Evolutionary conservation across 2,113 vertebrate genomes (phyloP).

Genomic region (Megaptera novaeangliae): DNA sequence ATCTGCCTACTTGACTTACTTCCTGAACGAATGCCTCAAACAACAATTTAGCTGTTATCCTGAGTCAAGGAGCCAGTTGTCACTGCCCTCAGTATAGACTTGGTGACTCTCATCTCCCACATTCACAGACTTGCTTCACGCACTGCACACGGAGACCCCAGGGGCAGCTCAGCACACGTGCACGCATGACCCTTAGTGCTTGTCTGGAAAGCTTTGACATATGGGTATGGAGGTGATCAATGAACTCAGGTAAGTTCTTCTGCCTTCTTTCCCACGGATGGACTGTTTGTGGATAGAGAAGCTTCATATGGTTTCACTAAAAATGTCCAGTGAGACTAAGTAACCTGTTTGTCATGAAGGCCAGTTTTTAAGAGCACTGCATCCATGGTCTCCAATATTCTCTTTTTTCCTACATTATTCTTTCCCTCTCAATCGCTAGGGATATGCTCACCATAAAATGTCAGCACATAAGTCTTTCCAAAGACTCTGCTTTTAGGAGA

Average conservation of each 20-base stretch:
- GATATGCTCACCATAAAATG: not conserved
- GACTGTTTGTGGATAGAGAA: not conserved
- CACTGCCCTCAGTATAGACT: not conserved
- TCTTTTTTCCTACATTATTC: not conserved
- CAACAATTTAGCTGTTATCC: not conserved
- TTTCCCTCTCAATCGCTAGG: not conserved
- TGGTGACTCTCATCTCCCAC: not conserved
- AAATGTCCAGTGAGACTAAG: not conserved
- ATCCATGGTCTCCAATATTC: not conserved
- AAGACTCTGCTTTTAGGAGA: not conserved
- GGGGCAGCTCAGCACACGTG: too few relatives aligned
- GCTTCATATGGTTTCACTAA: not conserved
- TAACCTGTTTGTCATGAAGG: not conserved
- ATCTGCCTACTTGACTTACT: not conserved
- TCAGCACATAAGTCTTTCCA: not conserved
- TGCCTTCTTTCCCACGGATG: not conserved
- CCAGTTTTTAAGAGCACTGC: not conserved
- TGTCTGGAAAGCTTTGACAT: not conserved
- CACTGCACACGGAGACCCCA: not conserved
- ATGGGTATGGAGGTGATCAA: too few relatives aligned
- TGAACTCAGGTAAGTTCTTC: not conserved
- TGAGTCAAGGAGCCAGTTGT: not conserved
- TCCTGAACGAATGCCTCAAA: not conserved
- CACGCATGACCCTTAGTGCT: accelerated
- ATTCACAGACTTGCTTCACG: not conserved